Evolutionary conservation across 2,888 invertebrate genomes (phyloP), one percentile per base, ranked within the genome.

Genomic region (Acronicta psi): DNA sequence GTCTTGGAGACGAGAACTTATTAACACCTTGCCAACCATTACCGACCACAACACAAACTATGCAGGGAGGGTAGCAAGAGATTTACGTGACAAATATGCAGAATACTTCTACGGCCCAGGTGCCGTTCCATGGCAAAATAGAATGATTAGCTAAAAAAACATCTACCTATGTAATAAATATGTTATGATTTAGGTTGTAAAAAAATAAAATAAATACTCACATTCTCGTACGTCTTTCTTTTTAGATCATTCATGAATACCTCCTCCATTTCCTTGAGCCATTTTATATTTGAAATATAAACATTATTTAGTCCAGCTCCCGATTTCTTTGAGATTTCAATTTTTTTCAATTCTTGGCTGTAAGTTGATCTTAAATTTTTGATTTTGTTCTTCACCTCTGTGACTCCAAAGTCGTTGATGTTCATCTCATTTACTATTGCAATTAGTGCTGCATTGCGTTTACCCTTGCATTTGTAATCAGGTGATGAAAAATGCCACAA

Each of bases 251-350:
- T 60, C 45, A 44, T 17, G 37, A 60, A 60, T 17, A 60, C 55
- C 56, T 61, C 64, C 20, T 69, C 63, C 59, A 63, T 63, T 31
- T 57, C 59, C 25, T 57, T 53, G 36, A 63, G 54, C 67, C 67
- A 67, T 59, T 63, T 63, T 25, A 63, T 62, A 56, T 62, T 59
- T 36, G 67, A 57, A 44, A n/a, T 44, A 29, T 67, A 67, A 17
- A 63, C 63, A 63, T 60, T 60, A 51, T 25, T 51, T 31, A 61
- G 55, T 13, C 68, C 58, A 17, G n/a, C n/a, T n/a, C n/a, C 68
- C 68, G n/a, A 60, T 60, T 60, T 64, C 61, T 29, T 60, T 68
- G 17, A 56, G 51, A 8, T 58, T 45, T 51, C 51, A 23, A 45
- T 44, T 44, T 57, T 57, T 50, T 57, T 44, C 50, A 36, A 37